These are phyloP conservation scores for Tinamus guttatus DNA, from an alignment of 2,113 vertebrate species.

Conservation along the genomic window DNA sequence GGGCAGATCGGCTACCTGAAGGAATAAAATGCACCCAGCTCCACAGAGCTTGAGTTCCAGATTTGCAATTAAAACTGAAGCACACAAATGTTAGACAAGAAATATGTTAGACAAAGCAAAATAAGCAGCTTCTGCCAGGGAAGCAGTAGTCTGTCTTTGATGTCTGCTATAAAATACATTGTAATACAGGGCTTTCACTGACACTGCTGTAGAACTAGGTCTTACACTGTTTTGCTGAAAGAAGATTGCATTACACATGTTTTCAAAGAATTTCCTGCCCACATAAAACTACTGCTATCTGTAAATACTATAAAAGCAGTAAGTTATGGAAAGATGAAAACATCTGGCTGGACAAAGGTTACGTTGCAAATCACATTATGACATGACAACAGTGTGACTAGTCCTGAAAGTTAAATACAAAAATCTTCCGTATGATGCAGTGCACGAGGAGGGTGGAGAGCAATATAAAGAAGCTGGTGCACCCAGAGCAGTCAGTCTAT, in stretches of 20 bases:
- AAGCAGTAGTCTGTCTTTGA: not conserved
- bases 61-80: not conserved
- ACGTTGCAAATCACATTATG: rapidly evolving
- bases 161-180: not conserved
- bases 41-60: not conserved
- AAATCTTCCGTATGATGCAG: not conserved
- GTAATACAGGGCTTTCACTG: not conserved
- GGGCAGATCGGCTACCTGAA: not conserved
- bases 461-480: not conserved
- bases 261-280: not conserved
- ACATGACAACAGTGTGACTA: not conserved
- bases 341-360: not conserved
- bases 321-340: not conserved
- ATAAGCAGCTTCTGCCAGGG: not conserved
- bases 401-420: not conserved
- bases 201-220: not conserved
- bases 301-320: not conserved
- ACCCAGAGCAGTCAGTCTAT: not conserved
- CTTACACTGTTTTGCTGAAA: not conserved
- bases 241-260: not conserved
- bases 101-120: not conserved
- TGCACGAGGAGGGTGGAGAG: not conserved
- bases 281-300: not conserved
- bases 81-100: not conserved
- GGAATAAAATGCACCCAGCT: not conserved